A percentile compares a stretch with the other conserved stretches of the same genome.
Evolutionary conservation across 2,888 invertebrate species (phyloP).

Genomic region (Heliconius aoede): DNA sequence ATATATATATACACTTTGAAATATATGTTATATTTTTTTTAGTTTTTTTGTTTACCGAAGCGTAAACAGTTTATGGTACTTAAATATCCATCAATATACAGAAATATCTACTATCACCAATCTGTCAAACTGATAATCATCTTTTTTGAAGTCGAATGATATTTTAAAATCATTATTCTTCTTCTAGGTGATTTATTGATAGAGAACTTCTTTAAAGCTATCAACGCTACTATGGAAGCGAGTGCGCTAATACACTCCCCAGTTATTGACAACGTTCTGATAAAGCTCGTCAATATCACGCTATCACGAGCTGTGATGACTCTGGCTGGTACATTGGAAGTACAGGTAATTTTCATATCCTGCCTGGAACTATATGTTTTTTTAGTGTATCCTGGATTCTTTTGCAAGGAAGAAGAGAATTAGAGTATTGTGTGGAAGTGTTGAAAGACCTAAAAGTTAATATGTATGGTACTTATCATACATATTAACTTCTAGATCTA

Average conservation of each 20-base stretch:
- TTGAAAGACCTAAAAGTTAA: too few relatives aligned
- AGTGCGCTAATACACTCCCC: constrained; percentile 71
- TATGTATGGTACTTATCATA: too few relatives aligned
- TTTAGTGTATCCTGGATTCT: not conserved
- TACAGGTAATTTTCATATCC: constrained; percentile 80
- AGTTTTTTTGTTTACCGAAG: too few relatives aligned
- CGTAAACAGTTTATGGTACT: too few relatives aligned
- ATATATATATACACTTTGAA: too few relatives aligned
- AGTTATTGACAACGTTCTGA: constrained; percentile 87
- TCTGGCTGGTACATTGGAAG: constrained; percentile 87
- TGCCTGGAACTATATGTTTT: not conserved
- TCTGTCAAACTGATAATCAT: not conserved
- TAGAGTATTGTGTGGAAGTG: too few relatives aligned
- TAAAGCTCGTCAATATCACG: constrained; percentile 87
- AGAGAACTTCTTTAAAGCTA: constrained; percentile 90
- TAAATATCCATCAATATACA: too few relatives aligned
- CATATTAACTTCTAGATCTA: too few relatives aligned
- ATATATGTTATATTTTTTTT: too few relatives aligned
- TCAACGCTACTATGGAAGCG: constrained; percentile 62
- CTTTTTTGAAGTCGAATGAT: not conserved
- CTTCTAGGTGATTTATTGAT: constrained; percentile 88
- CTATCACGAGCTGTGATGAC: constrained; percentile 89
- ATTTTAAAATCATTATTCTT: not conserved
- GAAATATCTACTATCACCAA: too few relatives aligned
- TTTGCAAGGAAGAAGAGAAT: too few relatives aligned